A percentile compares a stretch with the other conserved stretches of the same genome.
phyloP scores from a whole-genome alignment of 2,113 vertebrate species.

The Bubo bubo region DNA sequence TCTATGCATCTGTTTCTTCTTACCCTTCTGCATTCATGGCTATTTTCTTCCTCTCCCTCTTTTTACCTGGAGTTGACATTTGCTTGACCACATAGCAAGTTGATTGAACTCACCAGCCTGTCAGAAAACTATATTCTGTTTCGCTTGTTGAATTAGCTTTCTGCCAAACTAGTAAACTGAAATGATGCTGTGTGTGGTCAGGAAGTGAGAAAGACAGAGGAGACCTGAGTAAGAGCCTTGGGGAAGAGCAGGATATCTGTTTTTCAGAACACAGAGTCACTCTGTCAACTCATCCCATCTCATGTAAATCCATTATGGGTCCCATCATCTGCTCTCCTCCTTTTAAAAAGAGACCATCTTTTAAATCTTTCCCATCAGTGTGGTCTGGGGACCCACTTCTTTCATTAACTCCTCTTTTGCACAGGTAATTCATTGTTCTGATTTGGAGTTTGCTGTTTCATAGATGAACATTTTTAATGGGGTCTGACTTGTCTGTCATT shows the following conservation, averaged over 20 bases:
- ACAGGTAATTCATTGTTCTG: background rate
- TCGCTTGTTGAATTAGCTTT: background rate
- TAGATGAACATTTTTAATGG: background rate
- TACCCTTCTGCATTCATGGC: background rate
- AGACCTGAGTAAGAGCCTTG: background rate
- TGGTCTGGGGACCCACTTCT: fast-evolving
- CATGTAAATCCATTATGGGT: background rate
- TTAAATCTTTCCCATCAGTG: background rate
- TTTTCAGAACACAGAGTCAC: background rate
- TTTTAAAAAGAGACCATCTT: background rate
- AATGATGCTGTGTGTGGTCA: background rate
- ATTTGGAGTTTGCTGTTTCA: background rate
- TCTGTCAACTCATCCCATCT: background rate
- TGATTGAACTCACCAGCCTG: background rate
- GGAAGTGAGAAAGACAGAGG: background rate
- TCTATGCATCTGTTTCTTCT: background rate
- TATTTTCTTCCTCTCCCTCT: background rate
- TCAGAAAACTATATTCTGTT: background rate
- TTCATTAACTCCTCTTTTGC: background rate
- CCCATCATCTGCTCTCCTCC: background rate
- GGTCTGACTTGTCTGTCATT: background rate
- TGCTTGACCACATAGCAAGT: background rate
- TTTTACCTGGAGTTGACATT: background rate
- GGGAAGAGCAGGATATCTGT: background rate
- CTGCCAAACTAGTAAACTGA: background rate